These are phyloP conservation scores for Corapipo altera DNA, from an alignment of 2,113 vertebrate species.

Conservation along the genomic window DNA sequence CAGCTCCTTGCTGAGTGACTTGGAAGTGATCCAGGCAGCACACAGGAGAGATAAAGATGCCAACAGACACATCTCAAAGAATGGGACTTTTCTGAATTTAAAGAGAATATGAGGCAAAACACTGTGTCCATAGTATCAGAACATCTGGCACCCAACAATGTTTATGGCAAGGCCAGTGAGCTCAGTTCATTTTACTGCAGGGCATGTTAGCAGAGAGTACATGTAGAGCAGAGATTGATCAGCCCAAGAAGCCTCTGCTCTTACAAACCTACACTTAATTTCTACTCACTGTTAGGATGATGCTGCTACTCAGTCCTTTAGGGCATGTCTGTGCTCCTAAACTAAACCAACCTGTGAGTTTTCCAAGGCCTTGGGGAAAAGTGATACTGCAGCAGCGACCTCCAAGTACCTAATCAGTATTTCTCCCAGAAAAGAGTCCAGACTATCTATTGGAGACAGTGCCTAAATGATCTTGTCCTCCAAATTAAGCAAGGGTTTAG, in stretches of 20 bases:
- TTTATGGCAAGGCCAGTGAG: background rate
- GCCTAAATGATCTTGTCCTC: background rate
- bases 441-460: background rate
- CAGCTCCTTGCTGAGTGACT: background rate
- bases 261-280: background rate
- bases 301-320: background rate
- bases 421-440: background rate
- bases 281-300: background rate
- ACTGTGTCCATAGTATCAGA: fast-evolving
- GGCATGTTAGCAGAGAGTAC: background rate
- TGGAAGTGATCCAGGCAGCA: background rate
- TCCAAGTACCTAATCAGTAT: background rate
- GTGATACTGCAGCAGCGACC: background rate
- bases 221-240: background rate
- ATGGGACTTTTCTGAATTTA: background rate
- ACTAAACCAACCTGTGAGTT: background rate
- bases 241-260: background rate
- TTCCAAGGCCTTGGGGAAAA: background rate
- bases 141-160: background rate
- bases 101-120: background rate
- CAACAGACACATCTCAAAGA: background rate
- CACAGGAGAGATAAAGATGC: fast-evolving
- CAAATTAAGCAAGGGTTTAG: background rate
- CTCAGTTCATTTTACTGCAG: background rate
- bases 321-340: background rate